Conservation (phyloP, 1,140 invertebrate genomes). For the Apis dorsata region DNA sequence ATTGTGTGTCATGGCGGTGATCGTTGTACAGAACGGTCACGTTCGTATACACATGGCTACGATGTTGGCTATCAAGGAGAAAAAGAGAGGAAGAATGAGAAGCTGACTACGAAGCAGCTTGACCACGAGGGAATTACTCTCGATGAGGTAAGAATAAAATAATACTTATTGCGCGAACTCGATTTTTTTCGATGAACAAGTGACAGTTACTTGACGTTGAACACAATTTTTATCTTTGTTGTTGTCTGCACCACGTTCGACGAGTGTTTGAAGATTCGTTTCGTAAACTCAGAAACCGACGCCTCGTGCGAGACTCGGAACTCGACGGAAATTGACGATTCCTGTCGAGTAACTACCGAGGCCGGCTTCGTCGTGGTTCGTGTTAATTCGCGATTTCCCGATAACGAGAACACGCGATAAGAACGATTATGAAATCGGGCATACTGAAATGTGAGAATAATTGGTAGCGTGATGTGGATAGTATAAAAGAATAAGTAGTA, state of each 20-base stretch:
- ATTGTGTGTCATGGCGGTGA: conserved; percentile 53
- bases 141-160: conserved; percentile 68
- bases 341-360: conserved; percentile 23
- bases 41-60: conserved; percentile 18
- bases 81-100: conserved; percentile 67
- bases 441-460: conserved; percentile 7
- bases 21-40: conserved; percentile 29
- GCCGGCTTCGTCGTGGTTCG: not conserved
- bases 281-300: not conserved
- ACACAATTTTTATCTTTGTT: not conserved
- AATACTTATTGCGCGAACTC: not conserved
- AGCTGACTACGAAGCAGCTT: conserved; percentile 69
- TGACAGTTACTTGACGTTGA: not conserved
- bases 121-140: conserved; percentile 57
- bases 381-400: conserved; percentile 34
- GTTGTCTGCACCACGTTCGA: not conserved
- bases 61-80: conserved; percentile 54
- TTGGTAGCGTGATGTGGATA: not conserved
- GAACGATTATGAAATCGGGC: conserved; percentile 14
- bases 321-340: conserved; percentile 42
- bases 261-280: conserved; percentile 21
- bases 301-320: not conserved
- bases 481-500: not conserved
- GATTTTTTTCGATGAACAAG: not conserved
- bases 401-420: conserved; percentile 34